Base-by-base conservation (phyloP, 2,888 invertebrate genomes). In the Cephus sareptanus region DNA sequence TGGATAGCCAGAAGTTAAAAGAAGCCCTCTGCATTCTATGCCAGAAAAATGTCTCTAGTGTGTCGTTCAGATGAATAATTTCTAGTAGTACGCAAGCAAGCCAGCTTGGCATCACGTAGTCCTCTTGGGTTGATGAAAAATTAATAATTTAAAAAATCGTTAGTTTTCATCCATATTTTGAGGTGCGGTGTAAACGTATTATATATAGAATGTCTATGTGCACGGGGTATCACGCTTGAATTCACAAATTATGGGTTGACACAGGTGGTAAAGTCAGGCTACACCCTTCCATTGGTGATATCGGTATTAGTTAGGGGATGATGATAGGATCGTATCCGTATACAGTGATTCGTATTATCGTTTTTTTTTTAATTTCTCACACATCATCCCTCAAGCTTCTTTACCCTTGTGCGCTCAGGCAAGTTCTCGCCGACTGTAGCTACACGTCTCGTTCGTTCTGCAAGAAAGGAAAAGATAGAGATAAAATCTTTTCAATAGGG, bases 181-280 rank as follows among this genome's bases (percentile, higher is more conserved):
- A 71, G 71, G 71, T 15, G 15, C 31, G 34, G 31, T 15, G 23
- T 71, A 33, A 33, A 33, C 71, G 31, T 31, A 71, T 31, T 33
- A 71, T 71, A 71, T 71, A 33, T 71, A 71, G 71, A 33, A 31
- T 33, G 1, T 71, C n/a, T 33, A n/a, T 33, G 34, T 33, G 35
- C 35, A 34, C 73, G 30, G 15, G 33, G 75, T 75, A 40, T 75
- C 73, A 75, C 78, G 79, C 78, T 79, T 79, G 75, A 79, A 33
- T 78, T 81, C 77, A 77, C 79, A 81, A 82, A 84, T 84, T 83
- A 82, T 78, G 77, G 76, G 78, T 73, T 77, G 77, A 71, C 76
- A 75, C 79, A 74, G 79, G 80, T 79, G 81, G 77, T 80, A 79
- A 78, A 77, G 73, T 68, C 56, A 40, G 74, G 40, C 40, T 73